Evolutionary conservation across 1,140 invertebrate species (phyloP), one percentile per base, ranked within the genome.

Genomic region (Harlomillsia oculata): DNA sequence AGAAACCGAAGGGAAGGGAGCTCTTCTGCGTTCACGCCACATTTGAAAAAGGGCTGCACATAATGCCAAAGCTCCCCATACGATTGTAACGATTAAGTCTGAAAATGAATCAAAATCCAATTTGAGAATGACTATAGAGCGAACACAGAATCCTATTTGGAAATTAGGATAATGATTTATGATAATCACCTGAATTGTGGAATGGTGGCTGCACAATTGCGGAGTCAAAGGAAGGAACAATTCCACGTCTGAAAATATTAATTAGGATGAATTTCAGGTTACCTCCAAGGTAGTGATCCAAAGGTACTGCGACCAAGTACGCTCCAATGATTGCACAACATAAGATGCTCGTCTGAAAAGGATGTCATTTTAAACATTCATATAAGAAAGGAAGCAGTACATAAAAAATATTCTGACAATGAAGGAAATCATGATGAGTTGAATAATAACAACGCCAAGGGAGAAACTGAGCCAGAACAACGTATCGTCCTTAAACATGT

Each of bases 191-290:
- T 51, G 49, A 28, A n/a, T 30, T 32, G 29, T 58, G 45, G 45
- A 57, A 79, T 0, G 83, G 82, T 26, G 79, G 78, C 56, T 77
- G 71, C 11, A 83, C 68, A 16, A 79, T 71, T 13, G 80, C 82
- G 9, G 71, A 68, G 34, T 76, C 73, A 65, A 84, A 87, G 40
- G 74, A 70, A 0, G 69, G 53, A 14, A 80, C 75, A 0, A 75
- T 76, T 5, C 76, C 74, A 52, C 83, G 71, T 61, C 82, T 71
- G 8, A 84, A 67, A 0, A 75, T 71, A 65, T 85, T 86, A 11
- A 86, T 74, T 1, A 84, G 58, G 37, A 86, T 82, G 66, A 82
- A 86, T 66, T 80, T 82, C 36, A 87, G 68, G 69, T 77, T 79
- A 13, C 78, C 78, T 8, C 79, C 80, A 53, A 77, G 51, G 61